These are phyloP conservation scores for Xiphorhynchus erythropygius DNA, from an alignment of 2,797 vertebrate genomes.

Conservation along the genomic window DNA sequence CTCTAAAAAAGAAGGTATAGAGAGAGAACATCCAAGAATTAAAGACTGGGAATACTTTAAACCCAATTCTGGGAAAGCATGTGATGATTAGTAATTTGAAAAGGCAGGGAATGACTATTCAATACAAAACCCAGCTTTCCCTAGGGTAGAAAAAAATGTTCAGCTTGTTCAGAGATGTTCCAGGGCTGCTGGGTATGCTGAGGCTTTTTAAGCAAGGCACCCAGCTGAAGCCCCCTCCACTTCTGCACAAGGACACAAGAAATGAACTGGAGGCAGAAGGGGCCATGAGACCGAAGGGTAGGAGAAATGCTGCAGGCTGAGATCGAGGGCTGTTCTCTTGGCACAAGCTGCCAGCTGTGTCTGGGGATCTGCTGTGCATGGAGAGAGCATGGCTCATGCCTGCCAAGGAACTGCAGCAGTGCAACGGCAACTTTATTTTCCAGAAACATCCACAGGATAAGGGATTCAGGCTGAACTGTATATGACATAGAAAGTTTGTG, in stretches of 20 bases:
- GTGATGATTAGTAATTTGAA: not conserved
- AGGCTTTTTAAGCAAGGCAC: not conserved
- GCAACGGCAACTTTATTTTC: conserved; percentile 15
- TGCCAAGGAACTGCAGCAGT: not conserved
- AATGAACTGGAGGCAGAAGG: not conserved
- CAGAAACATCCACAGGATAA: not conserved
- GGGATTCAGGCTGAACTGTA: not conserved
- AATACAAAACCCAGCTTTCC: not conserved
- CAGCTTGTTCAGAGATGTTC: not conserved
- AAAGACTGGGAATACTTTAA: not conserved
- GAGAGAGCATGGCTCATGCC: not conserved
- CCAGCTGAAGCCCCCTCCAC: not conserved
- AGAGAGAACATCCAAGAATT: not conserved
- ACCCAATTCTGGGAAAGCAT: not conserved
- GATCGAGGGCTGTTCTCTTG: not conserved
- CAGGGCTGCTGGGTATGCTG: not conserved
- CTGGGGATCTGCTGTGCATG: not conserved
- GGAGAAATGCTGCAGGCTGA: not conserved
- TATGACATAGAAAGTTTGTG: not conserved
- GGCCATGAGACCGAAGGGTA: not conserved
- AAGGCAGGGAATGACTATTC: not conserved
- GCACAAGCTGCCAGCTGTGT: not conserved
- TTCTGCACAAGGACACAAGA: not conserved
- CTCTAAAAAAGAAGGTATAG: not conserved
- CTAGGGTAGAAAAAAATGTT: not conserved